Conservation (phyloP, 2,113 vertebrate species). For the Alosa alosa region DNA sequence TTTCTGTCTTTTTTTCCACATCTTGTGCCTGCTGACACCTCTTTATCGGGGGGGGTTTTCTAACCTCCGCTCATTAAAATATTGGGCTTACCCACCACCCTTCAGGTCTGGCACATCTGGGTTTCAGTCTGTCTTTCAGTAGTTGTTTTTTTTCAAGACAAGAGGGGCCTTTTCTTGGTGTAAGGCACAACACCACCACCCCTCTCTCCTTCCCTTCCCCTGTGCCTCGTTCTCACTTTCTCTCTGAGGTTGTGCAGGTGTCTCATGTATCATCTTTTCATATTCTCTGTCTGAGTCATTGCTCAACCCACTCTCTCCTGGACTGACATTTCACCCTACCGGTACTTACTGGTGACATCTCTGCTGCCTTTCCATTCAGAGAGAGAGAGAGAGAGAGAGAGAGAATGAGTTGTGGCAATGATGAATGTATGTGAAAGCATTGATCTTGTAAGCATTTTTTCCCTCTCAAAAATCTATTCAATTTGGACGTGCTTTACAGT, state of each 20-base stretch:
- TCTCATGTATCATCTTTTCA: background rate
- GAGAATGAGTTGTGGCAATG: background rate
- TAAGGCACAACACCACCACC: background rate
- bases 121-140: background rate
- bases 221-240: background rate
- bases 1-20: background rate
- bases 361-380: background rate
- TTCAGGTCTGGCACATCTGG: background rate
- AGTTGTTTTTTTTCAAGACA: background rate
- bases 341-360: background rate
- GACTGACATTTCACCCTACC: background rate
- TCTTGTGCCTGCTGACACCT: conserved; percentile 3
- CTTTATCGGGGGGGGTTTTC: background rate
- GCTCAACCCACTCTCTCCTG: background rate
- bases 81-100: background rate
- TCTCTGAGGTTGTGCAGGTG: background rate
- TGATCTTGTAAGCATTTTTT: background rate
- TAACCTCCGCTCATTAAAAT: background rate
- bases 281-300: conserved; percentile 9
- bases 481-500: background rate
- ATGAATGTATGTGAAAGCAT: background rate
- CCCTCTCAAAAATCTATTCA: background rate
- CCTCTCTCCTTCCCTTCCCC: background rate
- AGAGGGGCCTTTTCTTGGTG: background rate
- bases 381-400: background rate